Percentiles rank a stretch among this genome's conserved stretches.
phyloP scores from a whole-genome alignment of 2,113 vertebrate genomes.

The Brachyhypopomus gauderio region DNA sequence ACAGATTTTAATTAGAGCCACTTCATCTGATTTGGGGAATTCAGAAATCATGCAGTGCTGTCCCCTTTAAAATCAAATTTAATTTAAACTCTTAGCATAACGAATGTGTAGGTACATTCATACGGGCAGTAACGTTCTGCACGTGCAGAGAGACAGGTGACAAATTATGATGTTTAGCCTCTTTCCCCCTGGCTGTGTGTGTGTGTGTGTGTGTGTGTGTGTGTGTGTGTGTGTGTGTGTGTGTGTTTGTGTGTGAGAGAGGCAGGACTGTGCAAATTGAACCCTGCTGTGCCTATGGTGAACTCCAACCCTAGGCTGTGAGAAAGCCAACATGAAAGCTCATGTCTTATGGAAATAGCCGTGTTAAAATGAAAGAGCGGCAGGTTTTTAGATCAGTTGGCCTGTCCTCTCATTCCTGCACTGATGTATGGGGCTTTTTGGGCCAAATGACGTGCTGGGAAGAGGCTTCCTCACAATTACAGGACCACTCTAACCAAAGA shows the following conservation, averaged over 20 bases:
- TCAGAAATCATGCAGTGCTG: neutral
- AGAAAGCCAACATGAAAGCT: constrained; percentile 69
- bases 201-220: constrained; percentile 14
- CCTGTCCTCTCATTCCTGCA: constrained; percentile 71
- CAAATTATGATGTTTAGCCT: neutral
- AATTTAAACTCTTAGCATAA: too few relatives aligned
- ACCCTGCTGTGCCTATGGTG: constrained; percentile 43
- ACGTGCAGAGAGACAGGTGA: neutral
- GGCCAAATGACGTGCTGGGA: constrained; percentile 65
- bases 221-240: constrained; percentile 7
- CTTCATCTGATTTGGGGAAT: neutral
- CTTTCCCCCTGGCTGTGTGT: neutral
- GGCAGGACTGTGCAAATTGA: constrained; percentile 26
- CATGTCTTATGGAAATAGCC: constrained; percentile 66
- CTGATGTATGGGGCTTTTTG: constrained; percentile 67
- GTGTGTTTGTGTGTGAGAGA: constrained; percentile 14
- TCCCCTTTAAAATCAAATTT: too few relatives aligned
- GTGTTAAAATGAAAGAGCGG: constrained; percentile 72
- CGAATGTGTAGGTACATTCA: neutral
- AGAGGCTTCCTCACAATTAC: constrained; percentile 63
- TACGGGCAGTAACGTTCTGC: neutral
- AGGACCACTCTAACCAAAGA: constrained; percentile 57
- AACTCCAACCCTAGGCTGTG: constrained; percentile 60
- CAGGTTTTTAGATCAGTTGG: constrained; percentile 60
- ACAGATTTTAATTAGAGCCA: neutral